Evolutionary conservation across 2,888 invertebrate genomes (phyloP), one percentile per base, ranked within the genome.

Genomic region (Ormyrus rosae): DNA sequence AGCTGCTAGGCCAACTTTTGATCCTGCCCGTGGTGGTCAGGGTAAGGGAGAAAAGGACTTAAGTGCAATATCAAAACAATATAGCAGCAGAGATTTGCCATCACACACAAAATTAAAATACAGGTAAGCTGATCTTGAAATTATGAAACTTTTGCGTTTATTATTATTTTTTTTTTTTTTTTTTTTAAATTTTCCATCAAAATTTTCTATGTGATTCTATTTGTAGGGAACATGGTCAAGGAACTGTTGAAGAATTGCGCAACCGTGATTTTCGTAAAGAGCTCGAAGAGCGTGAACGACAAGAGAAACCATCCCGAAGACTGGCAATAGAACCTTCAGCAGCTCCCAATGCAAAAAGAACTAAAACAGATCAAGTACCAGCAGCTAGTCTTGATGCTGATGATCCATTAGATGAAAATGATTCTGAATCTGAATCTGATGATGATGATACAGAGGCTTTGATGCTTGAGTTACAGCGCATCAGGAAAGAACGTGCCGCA

Each of bases 1-100:
- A 13, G 99, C 99, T 78, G 99, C 99, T 13, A 94, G 99, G 85
- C 99, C 99, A 82, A 99, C 99, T 7, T 99, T 99, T 91, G 99
- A 99, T 91, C 98, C 99, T 80, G 99, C 99, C 13, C 93, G 98
- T 86, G 99, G 99, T 83, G 99, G 99, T 0, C 95, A 95, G 87
- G 98, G 98, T 5, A 94, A 98, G 78, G 98, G 98, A 51, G 99
- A 99, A 92, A 98, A 98, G 88, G 99, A 99, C 93, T 92, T 99
- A 61, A 98, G 98, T 92, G 98, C 99, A 69, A 95, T 99, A 85
- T 98, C 99, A 53, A 96, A 98, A 87, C 99, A 99, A 90, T 99
- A 99, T 91, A 99, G 99, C 0, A 98, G 98, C 87, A 93, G 99
- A 88, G 99, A 99, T 94, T 93, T 99, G 83, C 99, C 99, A 48